Evolutionary conservation across 2,797 vertebrate species (phyloP).

Genomic region (Sebastes iracundus): DNA sequence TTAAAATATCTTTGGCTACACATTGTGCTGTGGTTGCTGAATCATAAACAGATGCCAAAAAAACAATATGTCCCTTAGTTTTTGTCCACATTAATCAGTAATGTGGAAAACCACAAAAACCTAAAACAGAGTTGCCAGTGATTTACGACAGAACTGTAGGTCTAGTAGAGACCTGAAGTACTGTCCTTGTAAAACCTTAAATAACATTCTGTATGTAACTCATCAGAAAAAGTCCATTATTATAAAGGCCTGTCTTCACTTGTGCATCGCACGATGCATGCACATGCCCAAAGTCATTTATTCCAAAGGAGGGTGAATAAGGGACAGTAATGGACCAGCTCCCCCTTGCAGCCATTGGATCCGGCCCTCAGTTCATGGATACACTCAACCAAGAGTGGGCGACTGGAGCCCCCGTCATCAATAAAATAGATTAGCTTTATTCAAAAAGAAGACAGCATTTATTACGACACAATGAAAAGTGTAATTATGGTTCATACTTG

Average conservation of each 20-base stretch:
- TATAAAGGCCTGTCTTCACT: not conserved
- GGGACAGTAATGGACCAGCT: not conserved
- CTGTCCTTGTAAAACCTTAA: not conserved
- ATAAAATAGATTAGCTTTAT: not conserved
- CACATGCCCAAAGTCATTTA: not conserved
- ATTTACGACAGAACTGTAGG: not conserved
- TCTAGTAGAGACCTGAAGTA: not conserved
- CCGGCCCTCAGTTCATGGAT: not conserved
- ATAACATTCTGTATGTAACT: not conserved
- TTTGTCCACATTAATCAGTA: conserved; percentile 8
- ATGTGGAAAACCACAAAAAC: not conserved
- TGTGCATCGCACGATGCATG: not conserved
- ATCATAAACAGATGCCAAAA: conserved; percentile 38
- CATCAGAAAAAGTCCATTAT: not conserved
- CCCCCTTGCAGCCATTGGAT: not conserved
- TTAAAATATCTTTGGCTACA: not conserved
- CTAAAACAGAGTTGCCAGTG: not conserved
- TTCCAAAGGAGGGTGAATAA: not conserved
- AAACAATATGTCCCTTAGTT: conserved; percentile 11
- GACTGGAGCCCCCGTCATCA: too few species aligned
- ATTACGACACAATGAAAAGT: not conserved
- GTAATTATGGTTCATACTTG: not conserved
- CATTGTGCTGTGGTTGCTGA: not conserved
- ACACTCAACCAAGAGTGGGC: not conserved
- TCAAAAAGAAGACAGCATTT: not conserved